Percentiles rank a stretch among this genome's conserved stretches.
phyloP scores from a whole-genome alignment of 2,888 invertebrate species.

The Patella depressa region DNA sequence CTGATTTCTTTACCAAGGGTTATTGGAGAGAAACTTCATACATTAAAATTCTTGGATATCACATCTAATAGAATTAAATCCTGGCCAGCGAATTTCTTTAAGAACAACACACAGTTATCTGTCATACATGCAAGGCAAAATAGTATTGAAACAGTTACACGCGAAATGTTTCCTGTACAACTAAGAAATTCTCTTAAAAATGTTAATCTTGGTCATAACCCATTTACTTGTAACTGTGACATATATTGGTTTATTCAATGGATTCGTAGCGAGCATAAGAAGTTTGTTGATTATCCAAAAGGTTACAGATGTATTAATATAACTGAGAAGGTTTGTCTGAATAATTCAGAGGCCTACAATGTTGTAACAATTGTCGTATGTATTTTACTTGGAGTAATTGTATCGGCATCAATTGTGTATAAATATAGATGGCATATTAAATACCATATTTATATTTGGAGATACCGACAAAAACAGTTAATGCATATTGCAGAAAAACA shows the following conservation, averaged over 20 bases:
- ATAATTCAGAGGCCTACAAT: background rate
- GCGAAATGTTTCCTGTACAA: background rate
- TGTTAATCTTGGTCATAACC: conserved; percentile 75
- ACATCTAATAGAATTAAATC: background rate
- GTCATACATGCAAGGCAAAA: background rate
- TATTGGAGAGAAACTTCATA: background rate
- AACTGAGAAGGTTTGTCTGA: background rate
- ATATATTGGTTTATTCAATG: conserved; percentile 52
- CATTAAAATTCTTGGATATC: background rate
- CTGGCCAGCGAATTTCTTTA: background rate
- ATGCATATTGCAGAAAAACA: conserved; percentile 28
- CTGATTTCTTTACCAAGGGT: background rate
- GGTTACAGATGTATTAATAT: background rate
- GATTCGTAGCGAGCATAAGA: conserved; percentile 9
- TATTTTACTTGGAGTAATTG: background rate
- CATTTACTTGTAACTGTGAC: conserved; percentile 77
- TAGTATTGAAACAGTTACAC: background rate
- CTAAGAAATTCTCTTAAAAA: conserved; percentile 48
- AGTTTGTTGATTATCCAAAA: conserved; percentile 4
- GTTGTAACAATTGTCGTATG: background rate
- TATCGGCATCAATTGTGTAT: background rate
- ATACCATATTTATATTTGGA: conserved; percentile 2
- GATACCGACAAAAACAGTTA: conserved; percentile 71
- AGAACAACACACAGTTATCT: background rate
- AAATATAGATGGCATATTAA: background rate